Evolutionary conservation across 2,888 invertebrate genomes (phyloP), one percentile per base, ranked within the genome.

Genomic region (Zhengitettix transpicula): DNA sequence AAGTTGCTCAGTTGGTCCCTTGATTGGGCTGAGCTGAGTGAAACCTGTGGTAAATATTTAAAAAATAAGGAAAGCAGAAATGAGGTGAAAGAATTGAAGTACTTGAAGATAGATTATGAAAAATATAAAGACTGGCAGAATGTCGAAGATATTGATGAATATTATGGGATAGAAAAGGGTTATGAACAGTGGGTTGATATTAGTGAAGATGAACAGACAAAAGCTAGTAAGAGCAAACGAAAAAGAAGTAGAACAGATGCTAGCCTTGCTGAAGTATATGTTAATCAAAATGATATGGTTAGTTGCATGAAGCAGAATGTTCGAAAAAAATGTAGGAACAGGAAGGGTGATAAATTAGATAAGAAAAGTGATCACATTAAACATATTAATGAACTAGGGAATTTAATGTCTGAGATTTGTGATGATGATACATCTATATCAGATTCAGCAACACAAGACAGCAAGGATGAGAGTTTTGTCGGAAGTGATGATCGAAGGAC

Each of bases 1-100:
- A 85, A 86, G 67, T 79, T 83, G 54, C 75, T 88, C 1, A 84
- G 81, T 9, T 88, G 87, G 87, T 78, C 81, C 59, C 74, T 83
- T 12, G 76, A 77, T 44, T 82, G 82, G 81, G 70, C 71, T 53
- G 77, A 81, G 64, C 69, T 82, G 58, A 75, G 76, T 58, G 67
- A 71, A n/a, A 69, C 79, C n/a, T 82, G 81, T 69, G 74, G 78
- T 61, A 73, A 76, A 65, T 81, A 81, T 66, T 67, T 81, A 44
- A 57, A 63, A 12, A 66, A 67, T 10, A 75, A 78, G 61, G 65
- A 65, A 16, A 66, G 66, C 55, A 63, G 82, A 52, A 81, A 82
- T 53, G 75, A 82, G 16, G 81, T 82, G 52, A 85, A 83, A 0
- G 86, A 87, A 69, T 74, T 87, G n/a, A 84, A 85, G 68, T 87